Conservation (phyloP, 2,888 invertebrate species). For the Philereme transversata region DNA sequence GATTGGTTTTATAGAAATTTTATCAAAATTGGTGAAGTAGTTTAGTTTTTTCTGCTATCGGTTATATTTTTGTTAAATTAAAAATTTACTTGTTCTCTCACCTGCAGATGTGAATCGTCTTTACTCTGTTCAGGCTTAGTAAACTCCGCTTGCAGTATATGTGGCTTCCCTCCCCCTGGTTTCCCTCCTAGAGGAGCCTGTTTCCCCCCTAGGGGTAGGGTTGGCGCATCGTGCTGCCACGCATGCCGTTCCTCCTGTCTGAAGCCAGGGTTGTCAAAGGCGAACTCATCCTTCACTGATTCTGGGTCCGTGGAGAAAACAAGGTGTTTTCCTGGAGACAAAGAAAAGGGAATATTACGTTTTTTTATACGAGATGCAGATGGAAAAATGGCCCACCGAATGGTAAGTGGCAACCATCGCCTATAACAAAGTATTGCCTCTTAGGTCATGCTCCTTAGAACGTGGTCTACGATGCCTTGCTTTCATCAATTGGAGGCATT, state of each 20-base stretch:
- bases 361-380: not conserved
- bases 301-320: constrained; percentile 90
- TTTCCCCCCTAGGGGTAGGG: constrained; percentile 71
- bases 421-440: too few relatives aligned
- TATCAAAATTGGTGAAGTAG: too few relatives aligned
- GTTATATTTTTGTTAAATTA: too few relatives aligned
- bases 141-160: constrained; percentile 73
- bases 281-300: constrained; percentile 90
- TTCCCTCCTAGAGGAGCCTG: constrained; percentile 25
- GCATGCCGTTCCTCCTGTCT: constrained; percentile 76
- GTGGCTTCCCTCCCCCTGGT: constrained; percentile 64
- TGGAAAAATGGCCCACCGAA: too few relatives aligned
- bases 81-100: too few relatives aligned
- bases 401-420: too few relatives aligned
- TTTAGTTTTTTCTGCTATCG: too few relatives aligned
- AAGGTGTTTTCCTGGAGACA: constrained; percentile 86
- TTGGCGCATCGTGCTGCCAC: constrained; percentile 78
- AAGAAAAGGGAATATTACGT: constrained; percentile 26
- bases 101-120: constrained; percentile 72
- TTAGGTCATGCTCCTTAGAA: too few relatives aligned
- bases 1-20: too few relatives aligned
- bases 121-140: constrained; percentile 72
- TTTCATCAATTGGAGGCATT: too few relatives aligned
- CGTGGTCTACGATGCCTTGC: too few relatives aligned
- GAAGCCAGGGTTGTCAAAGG: constrained; percentile 92